Evolutionary conservation across 30 jellyfish, hydroid and myxozoan genomes (phyloP).

Genomic region (Morbakka virulenta): DNA sequence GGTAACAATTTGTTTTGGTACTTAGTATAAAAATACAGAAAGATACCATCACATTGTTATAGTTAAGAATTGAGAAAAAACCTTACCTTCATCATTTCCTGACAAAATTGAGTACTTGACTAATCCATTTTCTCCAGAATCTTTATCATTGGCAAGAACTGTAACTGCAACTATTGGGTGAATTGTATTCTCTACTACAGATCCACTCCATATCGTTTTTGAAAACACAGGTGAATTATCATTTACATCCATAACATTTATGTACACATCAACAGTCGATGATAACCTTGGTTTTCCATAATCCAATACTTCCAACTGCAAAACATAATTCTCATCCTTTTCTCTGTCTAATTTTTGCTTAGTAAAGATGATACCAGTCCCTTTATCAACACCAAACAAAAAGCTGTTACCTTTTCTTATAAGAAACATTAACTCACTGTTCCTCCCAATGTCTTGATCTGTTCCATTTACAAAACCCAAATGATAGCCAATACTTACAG

Average conservation of each 20-base stretch:
- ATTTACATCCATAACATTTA: conserved; percentile 52
- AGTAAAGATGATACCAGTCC: conserved; percentile 40
- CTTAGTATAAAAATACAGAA: no score
- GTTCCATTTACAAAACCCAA: conserved; percentile 59
- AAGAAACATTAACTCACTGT: conserved; percentile 25
- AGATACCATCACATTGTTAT: no score
- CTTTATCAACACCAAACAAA: conserved; percentile 33
- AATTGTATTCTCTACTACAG: conserved; percentile 33
- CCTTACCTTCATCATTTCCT: conserved; percentile 25
- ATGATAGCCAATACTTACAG: conserved; percentile 2
- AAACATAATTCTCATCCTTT: conserved; percentile 30
- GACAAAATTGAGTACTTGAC: conserved; percentile 13
- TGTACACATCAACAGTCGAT: conserved; percentile 41
- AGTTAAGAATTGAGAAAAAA: neutral
- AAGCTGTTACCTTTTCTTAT: neutral
- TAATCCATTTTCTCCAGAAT: conserved; percentile 40
- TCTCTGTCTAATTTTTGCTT: conserved; percentile 36
- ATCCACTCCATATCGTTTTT: neutral
- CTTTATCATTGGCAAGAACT: conserved; percentile 54
- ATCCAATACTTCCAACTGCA: conserved; percentile 65
- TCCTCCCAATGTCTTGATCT: conserved; percentile 69
- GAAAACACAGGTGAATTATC: conserved; percentile 72
- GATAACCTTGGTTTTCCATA: conserved; percentile 60
- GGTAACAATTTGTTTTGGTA: no score
- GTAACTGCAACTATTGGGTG: conserved; percentile 19